Base-by-base conservation (phyloP, 1,140 invertebrate species). In the Antheraea mylitta region DNA sequence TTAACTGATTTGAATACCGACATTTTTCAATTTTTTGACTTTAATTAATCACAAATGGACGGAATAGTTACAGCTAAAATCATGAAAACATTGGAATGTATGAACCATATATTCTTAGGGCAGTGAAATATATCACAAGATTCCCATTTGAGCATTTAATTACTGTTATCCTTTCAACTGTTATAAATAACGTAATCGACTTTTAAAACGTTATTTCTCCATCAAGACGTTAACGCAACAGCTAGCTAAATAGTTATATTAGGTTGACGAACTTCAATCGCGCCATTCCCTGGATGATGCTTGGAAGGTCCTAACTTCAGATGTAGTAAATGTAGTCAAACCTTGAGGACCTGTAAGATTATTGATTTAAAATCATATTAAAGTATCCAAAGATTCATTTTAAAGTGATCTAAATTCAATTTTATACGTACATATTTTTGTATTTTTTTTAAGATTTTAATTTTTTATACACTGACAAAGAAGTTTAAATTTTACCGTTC, bases 301-400 rank as follows among this genome's bases (percentile, higher is more conserved):
- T 73, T 93, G 92, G 86, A 93, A 93, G 13, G 92, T 93, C 65
- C 91, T 80, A 0, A 93, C 89, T 86, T 93, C 92, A 18, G 90
- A 90, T n/a, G 90, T 87, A 18, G 90, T 91, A 74, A 93, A 93
- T 2, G 92, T 92, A 9, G 90, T 81, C 38, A 93, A 74, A 45
- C 91, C 90, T 84, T 91, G 86, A 60, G 84, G 81, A 74, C 87
- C 90, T 92, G 79, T 11, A 79, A 82, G 65, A 42, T 4, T 42
- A 7, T 8, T 9, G 7, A 42, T 42, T 42, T 42, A 42, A 9
- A 11, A 42, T 42, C 0, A 42, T 42, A 30, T 42, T 7, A 42
- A 38, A n/a, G n/a, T n/a, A n/a, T n/a, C n/a, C n/a, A 30, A 30
- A 30, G 4, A 30, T 2, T 2, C 22, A 30, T 30, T 30, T 30